Base-by-base conservation (phyloP, 2,888 invertebrate genomes). In the Microplitis manilae region DNA sequence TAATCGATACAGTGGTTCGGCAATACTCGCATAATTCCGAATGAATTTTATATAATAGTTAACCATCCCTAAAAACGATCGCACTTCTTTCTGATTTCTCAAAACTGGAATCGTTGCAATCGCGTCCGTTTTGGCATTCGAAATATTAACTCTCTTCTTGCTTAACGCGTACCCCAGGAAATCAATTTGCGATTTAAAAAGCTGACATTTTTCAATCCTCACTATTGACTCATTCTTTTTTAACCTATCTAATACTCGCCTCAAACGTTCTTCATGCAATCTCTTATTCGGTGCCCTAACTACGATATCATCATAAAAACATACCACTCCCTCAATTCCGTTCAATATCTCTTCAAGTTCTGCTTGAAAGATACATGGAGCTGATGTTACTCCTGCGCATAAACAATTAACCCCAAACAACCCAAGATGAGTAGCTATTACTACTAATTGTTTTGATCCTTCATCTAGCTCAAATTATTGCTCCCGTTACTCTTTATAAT, bases 391-490 rank as follows among this genome's bases (percentile, higher is more conserved):
- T 2, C 77, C 77, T 17, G 61, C 73, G 68, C 71, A 70, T 4
- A 79, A 15, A n/a, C 79, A 20, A 41, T 70, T 77, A 13, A 59
- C 76, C 5, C 50, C 59, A 75, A 86, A 88, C 5, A 86, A 81
- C 0, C 87, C 88, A 68, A 83, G 84, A 71, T 87, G 87, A 1
- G 87, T 89, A 17, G 83, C 83, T n/a, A 88, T 85, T 0, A 87
- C 87, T 17, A 83, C 84, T 5, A 83, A 79, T 39, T 84, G 79
- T 50, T 86, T 83, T 5, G 87, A 83, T 76, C 84, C 80, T 38
- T 87, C 82, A 75, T 87, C 86, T 6, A 88, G 80, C 8, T 73
- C 61, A n/a, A 86, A 73, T 81, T 90, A 88, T 73, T 80, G 61
- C 74, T 62, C 0, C 86, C 87, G 77, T 88, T 82, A 9, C 78